phyloP scores from a whole-genome alignment of 2,113 vertebrate species.

The Recurvirostra avosetta region DNA sequence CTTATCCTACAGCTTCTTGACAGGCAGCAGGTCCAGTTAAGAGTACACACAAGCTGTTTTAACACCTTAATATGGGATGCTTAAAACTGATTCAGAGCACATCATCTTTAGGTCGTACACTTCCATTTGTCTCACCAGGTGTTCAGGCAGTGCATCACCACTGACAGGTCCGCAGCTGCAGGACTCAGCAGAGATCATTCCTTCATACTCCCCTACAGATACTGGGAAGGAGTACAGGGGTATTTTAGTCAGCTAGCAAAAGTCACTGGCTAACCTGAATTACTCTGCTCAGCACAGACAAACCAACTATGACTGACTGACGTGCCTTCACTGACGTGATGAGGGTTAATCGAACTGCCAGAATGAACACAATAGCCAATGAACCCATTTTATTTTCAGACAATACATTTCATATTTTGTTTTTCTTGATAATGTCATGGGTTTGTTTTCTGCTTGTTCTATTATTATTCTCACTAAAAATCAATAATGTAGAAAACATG shows the following conservation, averaged over 20 bases:
- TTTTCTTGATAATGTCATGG: background rate
- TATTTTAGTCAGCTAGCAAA: background rate
- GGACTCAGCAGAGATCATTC: background rate
- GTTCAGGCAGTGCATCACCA: background rate
- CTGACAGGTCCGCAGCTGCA: background rate
- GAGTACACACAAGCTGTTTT: fast-evolving
- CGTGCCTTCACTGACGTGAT: background rate
- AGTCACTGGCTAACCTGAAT: background rate
- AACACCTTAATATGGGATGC: background rate
- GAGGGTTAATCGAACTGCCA: background rate
- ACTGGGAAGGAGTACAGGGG: background rate
- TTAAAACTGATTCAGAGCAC: background rate
- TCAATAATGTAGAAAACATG: background rate
- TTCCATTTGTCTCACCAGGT: background rate
- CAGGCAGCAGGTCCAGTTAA: background rate
- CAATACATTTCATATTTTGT: background rate
- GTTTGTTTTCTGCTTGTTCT: background rate
- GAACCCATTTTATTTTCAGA: background rate
- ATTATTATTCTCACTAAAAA: background rate
- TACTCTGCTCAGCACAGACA: background rate
- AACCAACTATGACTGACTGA: background rate
- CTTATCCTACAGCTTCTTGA: background rate
- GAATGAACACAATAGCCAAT: background rate
- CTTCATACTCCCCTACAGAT: background rate
- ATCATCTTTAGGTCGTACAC: background rate